Evolutionary conservation across 2,888 invertebrate genomes (phyloP).

Genomic region (Dorcus hopei): DNA sequence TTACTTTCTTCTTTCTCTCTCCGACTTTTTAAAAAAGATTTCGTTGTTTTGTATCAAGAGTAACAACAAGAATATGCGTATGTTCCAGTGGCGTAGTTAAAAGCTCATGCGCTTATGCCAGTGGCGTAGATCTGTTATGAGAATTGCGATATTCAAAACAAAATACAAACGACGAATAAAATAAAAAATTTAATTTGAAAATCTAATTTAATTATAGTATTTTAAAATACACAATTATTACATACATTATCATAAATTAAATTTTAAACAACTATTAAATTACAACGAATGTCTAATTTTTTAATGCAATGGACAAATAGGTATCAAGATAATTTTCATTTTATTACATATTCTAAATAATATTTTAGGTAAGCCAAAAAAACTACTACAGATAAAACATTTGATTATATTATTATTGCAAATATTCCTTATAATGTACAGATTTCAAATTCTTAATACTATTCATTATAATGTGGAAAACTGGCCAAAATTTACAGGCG

Average conservation of each 20-base stretch:
- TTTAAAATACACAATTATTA: slow-evolving; percentile 41
- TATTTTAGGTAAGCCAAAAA: slow-evolving; percentile 30
- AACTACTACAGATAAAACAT: slow-evolving; percentile 16
- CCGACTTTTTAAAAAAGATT: too few species aligned
- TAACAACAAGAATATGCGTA: too few species aligned
- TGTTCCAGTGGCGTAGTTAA: too few species aligned
- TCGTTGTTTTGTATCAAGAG: too few species aligned
- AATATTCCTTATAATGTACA: neutral
- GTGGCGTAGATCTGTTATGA: too few species aligned
- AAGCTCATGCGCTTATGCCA: too few species aligned
- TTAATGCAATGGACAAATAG: slow-evolving; percentile 43
- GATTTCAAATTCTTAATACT: too few species aligned
- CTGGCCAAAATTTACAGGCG: too few species aligned
- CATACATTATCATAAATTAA: slow-evolving; percentile 37
- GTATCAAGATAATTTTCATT: slow-evolving; percentile 31
- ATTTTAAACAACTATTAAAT: slow-evolving; percentile 41
- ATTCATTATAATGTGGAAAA: too few species aligned
- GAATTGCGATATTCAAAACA: too few species aligned
- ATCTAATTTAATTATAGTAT: slow-evolving; percentile 36
- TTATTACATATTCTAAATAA: slow-evolving; percentile 22
- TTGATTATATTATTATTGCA: neutral
- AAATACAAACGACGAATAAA: slow-evolving; percentile 17
- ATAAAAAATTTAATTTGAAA: slow-evolving; percentile 33
- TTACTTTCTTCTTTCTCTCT: too few species aligned
- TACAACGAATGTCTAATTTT: slow-evolving; percentile 39